Evolutionary conservation across 2,888 invertebrate genomes (phyloP), one percentile per base, ranked within the genome.

Genomic region (Melipona beecheii): DNA sequence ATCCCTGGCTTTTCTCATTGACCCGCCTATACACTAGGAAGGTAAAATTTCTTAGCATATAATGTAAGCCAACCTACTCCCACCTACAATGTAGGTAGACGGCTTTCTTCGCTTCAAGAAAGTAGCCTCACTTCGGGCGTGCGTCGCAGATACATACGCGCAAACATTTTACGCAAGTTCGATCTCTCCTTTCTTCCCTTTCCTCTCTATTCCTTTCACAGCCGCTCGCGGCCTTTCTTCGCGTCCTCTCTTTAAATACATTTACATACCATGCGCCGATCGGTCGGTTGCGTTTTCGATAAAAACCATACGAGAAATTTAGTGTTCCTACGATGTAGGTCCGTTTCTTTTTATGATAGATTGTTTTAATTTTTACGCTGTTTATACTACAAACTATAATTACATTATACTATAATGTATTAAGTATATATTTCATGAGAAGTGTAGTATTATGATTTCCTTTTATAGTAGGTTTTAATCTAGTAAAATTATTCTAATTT

Each of bases 61-160:
- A 83, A 72, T 72, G 68, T 71, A 71, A 65, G 72, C 81, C 81
- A 83, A 83, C 83, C 83, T 81, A 81, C 83, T 80, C 80, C 81
- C 89, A 88, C 89, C 87, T 87, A 91, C 87, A 78, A 93, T 92
- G 91, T 93, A 92, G 92, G 92, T 91, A 91, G 90, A 93, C 93
- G 87, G 91, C 93, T 93, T 93, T 93, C 90, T 86, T 87, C 78
- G 87, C 24, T 84, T 70, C 86, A 87, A 68, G 87, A 87, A 87
- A 87, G 87, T 87, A 79, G 87, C 83, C 75, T 78, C 85, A 78
- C 87, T 87, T 83, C 70, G 85, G 78, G 75, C 72, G 79, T 85
- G 85, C 85, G 76, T 87, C 79, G 85, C 76, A 78, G 77, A 81
- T 86, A 78, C 76, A 72, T 60, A 83, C 72, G 78, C 73, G 78